Evolutionary conservation across 2,113 vertebrate species (phyloP).

Genomic region (Anoplopoma fimbria): DNA sequence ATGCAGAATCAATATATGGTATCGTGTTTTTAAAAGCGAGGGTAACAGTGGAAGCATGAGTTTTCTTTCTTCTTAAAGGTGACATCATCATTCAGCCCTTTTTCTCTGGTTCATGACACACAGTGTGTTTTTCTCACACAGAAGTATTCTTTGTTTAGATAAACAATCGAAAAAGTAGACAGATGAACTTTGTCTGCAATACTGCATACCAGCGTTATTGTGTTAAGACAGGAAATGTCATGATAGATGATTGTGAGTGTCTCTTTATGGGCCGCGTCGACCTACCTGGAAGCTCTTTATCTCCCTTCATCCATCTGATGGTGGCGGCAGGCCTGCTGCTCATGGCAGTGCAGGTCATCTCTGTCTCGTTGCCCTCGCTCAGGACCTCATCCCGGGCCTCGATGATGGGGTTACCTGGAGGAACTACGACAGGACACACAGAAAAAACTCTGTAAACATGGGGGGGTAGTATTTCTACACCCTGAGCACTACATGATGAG

Average conservation of each 20-base stretch:
- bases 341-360: conserved; percentile 96
- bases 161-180: not conserved
- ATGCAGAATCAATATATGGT: not conserved
- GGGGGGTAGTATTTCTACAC: no score
- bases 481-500: not conserved
- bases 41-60: not conserved
- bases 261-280: not conserved
- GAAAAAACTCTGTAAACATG: conserved; percentile 44
- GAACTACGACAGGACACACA: conserved; percentile 84
- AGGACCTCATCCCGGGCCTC: conserved; percentile 92
- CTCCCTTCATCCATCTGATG: conserved; percentile 97
- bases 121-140: not conserved
- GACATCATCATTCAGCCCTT: not conserved
- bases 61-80: not conserved
- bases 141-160: not conserved
- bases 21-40: not conserved
- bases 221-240: not conserved
- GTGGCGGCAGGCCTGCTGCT: conserved; percentile 95
- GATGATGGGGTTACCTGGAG: conserved; percentile 95
- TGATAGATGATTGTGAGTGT: conserved; percentile 20
- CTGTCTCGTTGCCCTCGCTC: conserved; percentile 94
- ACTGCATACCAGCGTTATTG: not conserved
- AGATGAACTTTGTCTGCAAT: not conserved
- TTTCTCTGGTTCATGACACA: conserved; percentile 14
- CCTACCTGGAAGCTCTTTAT: conserved; percentile 92